These are phyloP conservation scores for Baccha elongata DNA, from an alignment of 2,888 invertebrate genomes.

Conservation along the genomic window DNA sequence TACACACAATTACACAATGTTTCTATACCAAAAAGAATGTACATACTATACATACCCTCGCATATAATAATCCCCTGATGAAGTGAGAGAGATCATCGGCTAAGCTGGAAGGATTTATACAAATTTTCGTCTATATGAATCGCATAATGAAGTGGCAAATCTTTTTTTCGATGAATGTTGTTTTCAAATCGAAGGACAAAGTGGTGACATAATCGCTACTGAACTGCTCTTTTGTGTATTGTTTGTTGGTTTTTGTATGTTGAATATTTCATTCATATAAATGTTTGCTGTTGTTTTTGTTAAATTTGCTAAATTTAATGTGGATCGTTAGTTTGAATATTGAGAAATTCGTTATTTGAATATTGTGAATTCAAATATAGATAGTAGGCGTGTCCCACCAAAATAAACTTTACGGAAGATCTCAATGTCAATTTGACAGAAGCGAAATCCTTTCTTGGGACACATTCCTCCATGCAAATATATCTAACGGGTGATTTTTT, in stretches of 20 bases:
- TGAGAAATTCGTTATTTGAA: too few species aligned
- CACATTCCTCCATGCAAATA: too few species aligned
- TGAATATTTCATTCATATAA: conserved; percentile 15
- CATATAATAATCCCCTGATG: conserved; percentile 51
- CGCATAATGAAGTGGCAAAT: conserved; percentile 68
- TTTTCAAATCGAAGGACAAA: conserved; percentile 16
- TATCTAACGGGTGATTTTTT: too few species aligned
- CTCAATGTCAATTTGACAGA: too few species aligned
- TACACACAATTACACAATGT: conserved; percentile 76
- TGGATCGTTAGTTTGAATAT: neutral
- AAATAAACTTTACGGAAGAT: too few species aligned
- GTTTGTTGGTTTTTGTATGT: conserved; percentile 17
- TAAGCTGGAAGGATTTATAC: conserved; percentile 64
- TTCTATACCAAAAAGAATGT: conserved; percentile 11
- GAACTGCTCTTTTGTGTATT: conserved; percentile 47
- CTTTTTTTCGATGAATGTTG: conserved; percentile 22
- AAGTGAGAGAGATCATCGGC: conserved; percentile 70
- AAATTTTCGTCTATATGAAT: conserved; percentile 62
- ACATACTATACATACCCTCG: neutral
- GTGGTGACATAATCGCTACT: conserved; percentile 54
- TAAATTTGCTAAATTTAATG: neutral
- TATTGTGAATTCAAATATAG: too few species aligned
- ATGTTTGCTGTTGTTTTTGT: neutral
- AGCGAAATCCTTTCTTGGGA: too few species aligned
- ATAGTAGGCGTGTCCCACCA: too few species aligned